These are phyloP conservation scores for Callorhinus ursinus DNA, from an alignment of 2,113 vertebrate species.

Conservation along the genomic window DNA sequence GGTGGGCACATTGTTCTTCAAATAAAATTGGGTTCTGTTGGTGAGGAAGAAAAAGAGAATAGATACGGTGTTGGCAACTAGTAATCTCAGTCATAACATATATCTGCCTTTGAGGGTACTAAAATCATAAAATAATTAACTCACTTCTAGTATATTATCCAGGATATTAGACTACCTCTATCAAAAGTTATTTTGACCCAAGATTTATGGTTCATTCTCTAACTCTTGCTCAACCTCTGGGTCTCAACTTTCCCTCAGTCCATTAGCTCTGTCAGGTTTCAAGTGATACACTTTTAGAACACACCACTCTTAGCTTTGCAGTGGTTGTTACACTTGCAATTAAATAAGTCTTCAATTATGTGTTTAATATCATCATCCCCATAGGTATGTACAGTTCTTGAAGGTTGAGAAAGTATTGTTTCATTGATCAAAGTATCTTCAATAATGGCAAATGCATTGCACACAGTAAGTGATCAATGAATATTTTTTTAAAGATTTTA, in stretches of 20 bases:
- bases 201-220: background rate
- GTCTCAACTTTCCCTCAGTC: background rate
- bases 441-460: background rate
- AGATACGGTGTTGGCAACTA: background rate
- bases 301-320: background rate
- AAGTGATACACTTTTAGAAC: background rate
- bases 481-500: background rate
- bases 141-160: background rate
- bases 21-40: background rate
- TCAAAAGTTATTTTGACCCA: background rate
- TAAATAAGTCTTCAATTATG: slow-evolving; percentile 1
- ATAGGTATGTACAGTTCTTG: background rate
- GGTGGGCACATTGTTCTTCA: background rate
- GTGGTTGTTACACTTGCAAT: background rate
- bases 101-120: background rate
- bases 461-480: background rate
- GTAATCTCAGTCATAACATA: background rate
- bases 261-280: background rate
- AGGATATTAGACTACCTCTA: background rate
- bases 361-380: background rate
- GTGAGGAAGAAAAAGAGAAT: background rate
- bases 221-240: background rate
- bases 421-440: background rate
- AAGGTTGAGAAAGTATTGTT: background rate
- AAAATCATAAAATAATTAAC: background rate